Conservation (phyloP, 2,797 vertebrate species). For the Alosa sapidissima region DNA sequence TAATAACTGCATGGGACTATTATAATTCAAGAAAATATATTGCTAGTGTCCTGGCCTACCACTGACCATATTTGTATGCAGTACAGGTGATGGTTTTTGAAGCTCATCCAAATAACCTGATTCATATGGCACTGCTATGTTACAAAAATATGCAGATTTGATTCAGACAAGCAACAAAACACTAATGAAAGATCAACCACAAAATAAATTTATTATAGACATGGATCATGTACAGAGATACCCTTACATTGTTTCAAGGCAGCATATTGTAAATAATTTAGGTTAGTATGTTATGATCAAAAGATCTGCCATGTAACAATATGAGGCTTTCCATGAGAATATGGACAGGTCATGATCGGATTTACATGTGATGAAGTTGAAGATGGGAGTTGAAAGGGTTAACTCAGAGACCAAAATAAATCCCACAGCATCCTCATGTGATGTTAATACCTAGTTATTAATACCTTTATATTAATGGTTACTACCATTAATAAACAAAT, state of each 20-base stretch:
- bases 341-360: background rate
- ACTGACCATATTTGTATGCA: too few relatives aligned
- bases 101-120: background rate
- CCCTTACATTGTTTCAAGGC: slow-evolving; percentile 5
- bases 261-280: background rate
- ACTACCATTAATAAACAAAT: background rate
- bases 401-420: background rate
- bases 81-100: background rate
- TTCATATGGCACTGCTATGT: too few relatives aligned
- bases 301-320: background rate
- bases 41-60: background rate
- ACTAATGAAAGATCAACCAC: slow-evolving; percentile 13
- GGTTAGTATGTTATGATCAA: background rate
- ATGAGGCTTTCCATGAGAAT: background rate
- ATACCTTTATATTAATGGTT: background rate
- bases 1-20: background rate
- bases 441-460: slow-evolving; percentile 19
- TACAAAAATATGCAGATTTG: too few relatives aligned
- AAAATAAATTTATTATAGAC: slow-evolving; percentile 22
- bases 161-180: background rate
- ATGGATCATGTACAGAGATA: slow-evolving; percentile 2
- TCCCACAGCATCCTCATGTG: background rate
- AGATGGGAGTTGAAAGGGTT: background rate
- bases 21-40: background rate
- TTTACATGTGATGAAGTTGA: background rate